Evolutionary conservation across 2,113 vertebrate species (phyloP).

Genomic region (Onychostruthus taczanowskii): DNA sequence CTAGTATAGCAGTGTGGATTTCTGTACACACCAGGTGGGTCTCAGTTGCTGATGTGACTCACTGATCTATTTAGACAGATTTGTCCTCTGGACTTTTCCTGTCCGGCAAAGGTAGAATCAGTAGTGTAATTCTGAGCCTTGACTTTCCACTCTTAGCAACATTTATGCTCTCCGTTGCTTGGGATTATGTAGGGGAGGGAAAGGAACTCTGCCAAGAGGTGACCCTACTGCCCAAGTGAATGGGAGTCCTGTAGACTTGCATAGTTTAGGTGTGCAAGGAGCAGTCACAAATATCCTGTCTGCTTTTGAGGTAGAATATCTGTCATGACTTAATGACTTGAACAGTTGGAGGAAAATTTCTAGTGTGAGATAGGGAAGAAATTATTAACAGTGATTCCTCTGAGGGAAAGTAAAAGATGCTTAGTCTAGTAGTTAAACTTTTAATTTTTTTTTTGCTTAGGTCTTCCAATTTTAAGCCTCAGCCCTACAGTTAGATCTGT

Average conservation of each 20-base stretch:
- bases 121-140: not conserved
- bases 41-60: not conserved
- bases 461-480: not conserved
- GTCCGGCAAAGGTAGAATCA: not conserved
- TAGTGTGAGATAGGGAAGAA: not conserved
- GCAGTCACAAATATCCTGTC: not conserved
- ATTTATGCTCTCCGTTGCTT: not conserved
- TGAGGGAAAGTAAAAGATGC: not conserved
- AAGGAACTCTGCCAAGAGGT: not conserved
- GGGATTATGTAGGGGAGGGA: not conserved
- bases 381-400: not conserved
- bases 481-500: not conserved
- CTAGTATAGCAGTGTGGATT: not conserved
- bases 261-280: not conserved
- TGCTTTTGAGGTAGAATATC: not conserved
- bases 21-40: not conserved
- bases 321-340: not conserved
- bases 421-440: not conserved
- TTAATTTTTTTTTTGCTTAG: not conserved
- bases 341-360: not conserved
- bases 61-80: not conserved
- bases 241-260: fast-evolving
- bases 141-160: not conserved
- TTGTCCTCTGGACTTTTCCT: not conserved
- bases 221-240: not conserved